Percentiles rank a stretch among this genome's conserved stretches.
phyloP scores from a whole-genome alignment of 1,140 invertebrate genomes.

The Coptotermes formosanus region DNA sequence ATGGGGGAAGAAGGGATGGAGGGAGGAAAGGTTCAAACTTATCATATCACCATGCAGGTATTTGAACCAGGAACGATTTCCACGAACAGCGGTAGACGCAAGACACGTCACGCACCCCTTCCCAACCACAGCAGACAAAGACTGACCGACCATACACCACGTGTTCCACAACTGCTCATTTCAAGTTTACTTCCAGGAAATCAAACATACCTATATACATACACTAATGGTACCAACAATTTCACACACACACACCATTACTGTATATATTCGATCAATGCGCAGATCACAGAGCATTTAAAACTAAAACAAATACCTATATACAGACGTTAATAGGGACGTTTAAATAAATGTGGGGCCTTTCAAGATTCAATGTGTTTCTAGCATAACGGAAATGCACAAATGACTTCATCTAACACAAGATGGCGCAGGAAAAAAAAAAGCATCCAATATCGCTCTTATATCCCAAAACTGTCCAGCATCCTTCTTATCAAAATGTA shows the following conservation, averaged over 20 bases:
- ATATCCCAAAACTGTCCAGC: not conserved
- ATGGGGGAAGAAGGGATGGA: not conserved
- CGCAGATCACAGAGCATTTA: no score
- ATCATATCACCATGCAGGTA: not conserved
- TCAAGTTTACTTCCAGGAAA: not conserved
- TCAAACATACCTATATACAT: not conserved
- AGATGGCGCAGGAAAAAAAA: not conserved
- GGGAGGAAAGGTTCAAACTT: not conserved
- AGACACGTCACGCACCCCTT: not conserved
- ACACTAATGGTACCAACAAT: no score
- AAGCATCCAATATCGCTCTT: not conserved
- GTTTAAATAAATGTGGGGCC: not conserved
- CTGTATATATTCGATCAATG: no score
- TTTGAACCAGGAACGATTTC: not conserved
- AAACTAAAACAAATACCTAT: no score
- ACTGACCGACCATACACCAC: not conserved
- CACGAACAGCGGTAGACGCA: not conserved
- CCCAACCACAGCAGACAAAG: not conserved
- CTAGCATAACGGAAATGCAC: not conserved
- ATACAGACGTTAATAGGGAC: not conserved
- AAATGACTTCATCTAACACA: not conserved
- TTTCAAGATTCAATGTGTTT: not conserved
- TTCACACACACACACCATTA: no score
- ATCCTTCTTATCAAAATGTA: no score
- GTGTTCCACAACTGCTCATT: not conserved